Conservation (phyloP, 2,888 invertebrate species). For the Dusona sp. region DNA sequence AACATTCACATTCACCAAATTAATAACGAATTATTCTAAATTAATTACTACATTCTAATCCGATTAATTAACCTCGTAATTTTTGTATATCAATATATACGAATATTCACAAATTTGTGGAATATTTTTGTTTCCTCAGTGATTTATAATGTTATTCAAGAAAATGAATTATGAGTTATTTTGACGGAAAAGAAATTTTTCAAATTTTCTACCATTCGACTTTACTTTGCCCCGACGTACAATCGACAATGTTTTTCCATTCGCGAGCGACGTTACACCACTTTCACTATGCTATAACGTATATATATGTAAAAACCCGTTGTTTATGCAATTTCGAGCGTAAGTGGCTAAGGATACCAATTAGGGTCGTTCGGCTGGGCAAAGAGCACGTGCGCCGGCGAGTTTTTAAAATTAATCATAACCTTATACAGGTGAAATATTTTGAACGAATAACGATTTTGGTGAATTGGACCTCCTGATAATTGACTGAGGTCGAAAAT, state of each 20-base stretch:
- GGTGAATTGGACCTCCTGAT: not conserved
- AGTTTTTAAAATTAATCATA: slow-evolving; percentile 40
- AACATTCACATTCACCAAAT: not conserved
- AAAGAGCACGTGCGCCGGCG: slow-evolving; percentile 29
- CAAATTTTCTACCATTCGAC: not conserved
- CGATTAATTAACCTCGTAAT: not conserved
- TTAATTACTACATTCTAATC: not conserved
- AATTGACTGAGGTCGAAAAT: not conserved
- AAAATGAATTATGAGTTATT: not conserved
- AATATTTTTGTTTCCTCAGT: not conserved
- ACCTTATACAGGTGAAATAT: slow-evolving; percentile 15
- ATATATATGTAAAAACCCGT: slow-evolving; percentile 2
- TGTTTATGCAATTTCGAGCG: slow-evolving; percentile 52
- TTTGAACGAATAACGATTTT: slow-evolving; percentile 19
- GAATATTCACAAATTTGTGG: no score
- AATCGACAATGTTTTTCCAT: slow-evolving; percentile 36
- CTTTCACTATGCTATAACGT: slow-evolving; percentile 44
- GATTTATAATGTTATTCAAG: not conserved
- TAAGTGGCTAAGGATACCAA: slow-evolving; percentile 42
- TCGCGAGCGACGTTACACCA: slow-evolving; percentile 49
- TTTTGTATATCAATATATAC: not conserved
- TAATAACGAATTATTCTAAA: not conserved
- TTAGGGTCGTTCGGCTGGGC: slow-evolving; percentile 35
- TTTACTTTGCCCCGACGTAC: slow-evolving; percentile 5
- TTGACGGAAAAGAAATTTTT: not conserved